Evolutionary conservation across 1,140 invertebrate genomes (phyloP), one percentile per base, ranked within the genome.

Genomic region (Lethocerus indicus): DNA sequence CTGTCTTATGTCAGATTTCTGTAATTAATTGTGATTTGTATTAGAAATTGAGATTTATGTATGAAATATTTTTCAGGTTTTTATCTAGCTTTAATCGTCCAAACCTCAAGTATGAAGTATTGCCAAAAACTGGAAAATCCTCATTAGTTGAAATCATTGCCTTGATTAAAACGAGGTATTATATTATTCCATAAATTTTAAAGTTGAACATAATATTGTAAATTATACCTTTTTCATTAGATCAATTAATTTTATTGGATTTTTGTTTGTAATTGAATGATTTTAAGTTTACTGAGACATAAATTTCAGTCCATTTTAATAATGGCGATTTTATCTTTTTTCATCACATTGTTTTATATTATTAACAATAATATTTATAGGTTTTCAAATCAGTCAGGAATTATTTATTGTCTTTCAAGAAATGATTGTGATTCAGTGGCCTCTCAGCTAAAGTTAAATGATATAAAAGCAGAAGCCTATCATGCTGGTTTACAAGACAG

Each of bases 381-480:
- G 24, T 53, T 53, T 27, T 27, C 58, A 3, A 74, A 73, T 5
- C 68, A 81, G 29, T 85, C 79, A 44, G 95, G 94, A 4, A 98
- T 99, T 57, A 79, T 98, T 41, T 98, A 98, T 68, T 96, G 92
- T 57, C 69, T 95, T 16, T 92, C 92, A 6, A 76, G 90, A 48
- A 91, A 87, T 55, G 92, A 97, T 56, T 92, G 88, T 67, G 89
- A 95, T 56, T 67, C 71, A 47, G 68, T 84, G 26, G 76, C 87
- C 0, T 55, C 64, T 3, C 70, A 75, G 35, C 67, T 96, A 55
- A 67, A 63, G 39, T 61, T 66, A n/a, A 68, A 68, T 55, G 78
- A 80, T n/a, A 75, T 96, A 12, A 71, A 73, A 59, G 78, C 83
- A 2, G 65, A 66, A 13, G 68, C 81, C 35, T 98, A 98, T 70